phyloP scores from a whole-genome alignment of 2,113 vertebrate species.

The Anguilla rostrata region DNA sequence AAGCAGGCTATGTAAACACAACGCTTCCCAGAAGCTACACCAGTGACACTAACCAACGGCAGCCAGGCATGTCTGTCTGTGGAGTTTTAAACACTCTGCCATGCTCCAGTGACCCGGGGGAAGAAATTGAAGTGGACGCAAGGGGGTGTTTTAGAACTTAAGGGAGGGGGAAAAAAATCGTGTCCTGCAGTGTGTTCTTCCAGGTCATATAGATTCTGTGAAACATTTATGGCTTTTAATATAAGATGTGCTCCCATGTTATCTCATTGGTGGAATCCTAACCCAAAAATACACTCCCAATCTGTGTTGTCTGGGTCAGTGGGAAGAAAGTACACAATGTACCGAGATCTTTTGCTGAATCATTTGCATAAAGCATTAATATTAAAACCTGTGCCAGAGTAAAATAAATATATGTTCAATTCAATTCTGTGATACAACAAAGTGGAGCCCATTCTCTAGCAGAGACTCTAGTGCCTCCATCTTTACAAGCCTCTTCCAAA shows the following conservation, averaged over 20 bases:
- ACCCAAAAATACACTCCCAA: constrained; percentile 36
- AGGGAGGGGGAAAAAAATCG: not conserved
- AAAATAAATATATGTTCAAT: not conserved
- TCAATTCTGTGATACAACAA: not conserved
- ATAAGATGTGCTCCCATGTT: constrained; percentile 21
- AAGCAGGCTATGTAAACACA: not conserved
- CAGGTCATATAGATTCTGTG: constrained; percentile 28
- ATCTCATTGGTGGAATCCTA: constrained; percentile 38
- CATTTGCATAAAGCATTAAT: not conserved
- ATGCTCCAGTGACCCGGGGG: constrained; percentile 18
- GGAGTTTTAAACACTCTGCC: constrained; percentile 25
- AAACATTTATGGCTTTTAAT: constrained; percentile 41
- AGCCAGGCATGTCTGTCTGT: not conserved
- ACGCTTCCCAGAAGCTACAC: not conserved
- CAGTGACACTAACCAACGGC: not conserved
- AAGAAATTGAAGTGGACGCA: constrained; percentile 24
- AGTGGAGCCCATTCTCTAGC: not conserved
- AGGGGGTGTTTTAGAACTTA: constrained; percentile 14
- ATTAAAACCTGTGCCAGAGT: not conserved
- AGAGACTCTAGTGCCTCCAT: not conserved
- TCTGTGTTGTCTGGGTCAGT: constrained; percentile 51
- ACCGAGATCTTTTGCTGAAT: not conserved
- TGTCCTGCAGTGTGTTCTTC: not conserved
- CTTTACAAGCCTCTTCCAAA: not conserved
- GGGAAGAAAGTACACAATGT: not conserved